Percentiles rank a stretch among this genome's conserved stretches.
Conservation (phyloP, 2,888 invertebrate species). For the Acanthosepion lycidas region DNA sequence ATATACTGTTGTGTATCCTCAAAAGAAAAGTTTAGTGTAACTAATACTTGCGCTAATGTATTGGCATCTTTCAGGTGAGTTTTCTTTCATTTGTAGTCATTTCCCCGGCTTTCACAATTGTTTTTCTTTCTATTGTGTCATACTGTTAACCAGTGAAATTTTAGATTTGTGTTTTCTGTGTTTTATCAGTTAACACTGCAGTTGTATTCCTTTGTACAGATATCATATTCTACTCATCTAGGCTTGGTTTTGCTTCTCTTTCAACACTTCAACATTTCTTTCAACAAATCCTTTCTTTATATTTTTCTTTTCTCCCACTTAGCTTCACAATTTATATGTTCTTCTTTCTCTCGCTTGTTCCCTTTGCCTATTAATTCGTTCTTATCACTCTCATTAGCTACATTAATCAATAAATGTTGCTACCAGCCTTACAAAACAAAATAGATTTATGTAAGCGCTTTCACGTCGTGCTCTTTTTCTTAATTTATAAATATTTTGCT, state of each 20-base stretch:
- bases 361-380: not conserved
- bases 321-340: not conserved
- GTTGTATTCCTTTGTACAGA: not conserved
- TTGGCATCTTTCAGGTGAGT: not conserved
- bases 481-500: too few species aligned
- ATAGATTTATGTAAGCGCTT: too few species aligned
- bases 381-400: too few species aligned
- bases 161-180: not conserved
- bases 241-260: rapidly evolving
- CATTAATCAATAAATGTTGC: too few species aligned
- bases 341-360: not conserved
- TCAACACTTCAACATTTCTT: not conserved
- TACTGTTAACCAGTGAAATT: not conserved
- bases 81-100: not conserved
- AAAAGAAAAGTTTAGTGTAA: too few species aligned
- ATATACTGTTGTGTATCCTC: not conserved
- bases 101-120: not conserved
- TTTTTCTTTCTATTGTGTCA: not conserved
- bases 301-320: not conserved
- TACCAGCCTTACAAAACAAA: too few species aligned
- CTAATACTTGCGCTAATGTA: not conserved
- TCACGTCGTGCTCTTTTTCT: too few species aligned
- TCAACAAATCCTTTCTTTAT: not conserved
- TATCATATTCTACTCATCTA: not conserved
- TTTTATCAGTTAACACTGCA: not conserved